Percentiles rank a stretch among this genome's conserved stretches.
phyloP scores from a whole-genome alignment of 2,888 invertebrate species.

The Tetranychus truncatus region DNA sequence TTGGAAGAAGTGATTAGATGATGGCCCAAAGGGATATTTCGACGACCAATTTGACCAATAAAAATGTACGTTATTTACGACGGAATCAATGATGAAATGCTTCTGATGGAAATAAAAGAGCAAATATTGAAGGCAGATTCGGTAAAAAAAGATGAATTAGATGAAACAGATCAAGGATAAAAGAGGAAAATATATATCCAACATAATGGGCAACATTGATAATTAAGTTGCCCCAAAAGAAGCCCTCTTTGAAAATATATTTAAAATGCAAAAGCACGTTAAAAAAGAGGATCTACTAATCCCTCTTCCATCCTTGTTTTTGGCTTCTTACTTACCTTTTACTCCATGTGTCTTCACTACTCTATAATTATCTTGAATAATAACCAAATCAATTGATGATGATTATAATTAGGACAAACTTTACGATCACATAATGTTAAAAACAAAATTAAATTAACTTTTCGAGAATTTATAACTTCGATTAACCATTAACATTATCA shows the following conservation, averaged over 20 bases:
- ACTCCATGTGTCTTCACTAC: not conserved
- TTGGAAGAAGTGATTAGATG: not conserved
- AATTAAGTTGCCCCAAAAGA: not conserved
- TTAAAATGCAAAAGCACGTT: not conserved
- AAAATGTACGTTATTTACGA: not conserved
- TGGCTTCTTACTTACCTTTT: not conserved
- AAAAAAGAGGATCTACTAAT: not conserved
- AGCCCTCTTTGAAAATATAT: not conserved
- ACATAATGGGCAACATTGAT: not conserved
- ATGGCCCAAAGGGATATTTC: not conserved
- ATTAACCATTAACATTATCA: not conserved
- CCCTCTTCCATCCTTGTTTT: not conserved
- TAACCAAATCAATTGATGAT: not conserved
- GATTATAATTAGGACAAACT: not conserved
- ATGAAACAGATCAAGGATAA: not conserved
- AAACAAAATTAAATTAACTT: not conserved
- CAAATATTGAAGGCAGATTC: not conserved
- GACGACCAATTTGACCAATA: not conserved
- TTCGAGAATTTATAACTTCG: too few species aligned
- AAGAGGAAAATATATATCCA: not conserved
- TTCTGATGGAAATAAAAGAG: not conserved
- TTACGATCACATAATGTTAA: not conserved
- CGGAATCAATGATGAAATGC: not conserved
- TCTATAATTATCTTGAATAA: not conserved
- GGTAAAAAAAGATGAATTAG: too few species aligned